A percentile compares a stretch with the other conserved stretches of the same genome.
phyloP scores from a whole-genome alignment of 1,140 invertebrate genomes.

The Carcinoscorpius rotundicauda region DNA sequence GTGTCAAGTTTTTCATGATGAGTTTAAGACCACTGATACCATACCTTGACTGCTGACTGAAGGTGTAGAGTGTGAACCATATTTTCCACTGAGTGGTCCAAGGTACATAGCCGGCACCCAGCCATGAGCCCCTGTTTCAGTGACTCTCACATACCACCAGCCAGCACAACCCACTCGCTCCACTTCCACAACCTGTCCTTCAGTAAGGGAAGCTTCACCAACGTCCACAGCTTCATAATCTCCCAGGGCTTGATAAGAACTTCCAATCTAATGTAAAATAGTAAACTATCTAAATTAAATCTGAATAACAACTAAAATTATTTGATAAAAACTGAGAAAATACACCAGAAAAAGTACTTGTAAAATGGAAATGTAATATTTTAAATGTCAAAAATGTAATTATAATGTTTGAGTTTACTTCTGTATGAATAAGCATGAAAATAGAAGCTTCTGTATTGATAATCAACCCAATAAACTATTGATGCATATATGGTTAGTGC shows the following conservation, averaged over 20 bases:
- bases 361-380: too few relatives aligned
- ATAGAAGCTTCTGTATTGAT: too few relatives aligned
- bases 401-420: too few relatives aligned
- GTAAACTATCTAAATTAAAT: too few relatives aligned
- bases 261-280: conserved; percentile 15
- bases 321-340: too few relatives aligned
- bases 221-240: conserved; percentile 81
- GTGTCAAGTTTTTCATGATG: neutral
- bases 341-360: too few relatives aligned
- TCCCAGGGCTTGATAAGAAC: conserved; percentile 61
- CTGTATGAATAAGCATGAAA: too few relatives aligned
- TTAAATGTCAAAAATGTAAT: too few relatives aligned
- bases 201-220: conserved; percentile 72
- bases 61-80: conserved; percentile 30
- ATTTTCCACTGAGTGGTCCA: conserved; percentile 37
- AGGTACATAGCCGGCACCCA: conserved; percentile 91
- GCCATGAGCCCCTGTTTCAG: conserved; percentile 52
- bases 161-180: conserved; percentile 87
- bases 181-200: conserved; percentile 58
- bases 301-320: too few relatives aligned
- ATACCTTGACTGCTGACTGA: conserved; percentile 38
- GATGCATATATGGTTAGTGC: too few relatives aligned
- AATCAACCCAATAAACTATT: too few relatives aligned
- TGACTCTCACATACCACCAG: conserved; percentile 86
- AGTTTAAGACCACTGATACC: neutral